These are phyloP conservation scores for Panonychus citri DNA, from an alignment of 1,140 invertebrate genomes.

Conservation along the genomic window DNA sequence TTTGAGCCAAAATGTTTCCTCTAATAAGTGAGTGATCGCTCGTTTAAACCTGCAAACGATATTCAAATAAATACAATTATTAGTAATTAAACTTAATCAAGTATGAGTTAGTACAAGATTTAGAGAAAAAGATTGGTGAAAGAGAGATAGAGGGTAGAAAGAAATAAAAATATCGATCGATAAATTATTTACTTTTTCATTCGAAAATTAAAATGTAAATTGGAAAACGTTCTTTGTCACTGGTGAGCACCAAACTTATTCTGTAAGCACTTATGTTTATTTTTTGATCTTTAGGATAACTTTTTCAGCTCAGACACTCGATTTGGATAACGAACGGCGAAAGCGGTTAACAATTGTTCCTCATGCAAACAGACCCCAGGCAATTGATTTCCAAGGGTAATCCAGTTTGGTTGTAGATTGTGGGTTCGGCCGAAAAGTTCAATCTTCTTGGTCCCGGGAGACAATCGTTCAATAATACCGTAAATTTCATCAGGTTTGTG, in stretches of 20 bases:
- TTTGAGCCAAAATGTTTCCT: no score
- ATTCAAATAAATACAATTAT: no score
- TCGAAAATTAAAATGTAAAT: background rate
- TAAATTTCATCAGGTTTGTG: constrained; percentile 98
- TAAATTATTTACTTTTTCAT: background rate
- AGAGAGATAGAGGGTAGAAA: background rate
- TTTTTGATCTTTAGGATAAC: background rate
- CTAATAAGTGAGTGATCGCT: no score
- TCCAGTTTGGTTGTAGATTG: constrained; percentile 96
- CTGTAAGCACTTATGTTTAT: background rate
- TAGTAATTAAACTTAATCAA: no score
- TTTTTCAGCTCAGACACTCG: background rate
- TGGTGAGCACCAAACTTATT: background rate
- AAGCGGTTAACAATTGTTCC: constrained; percentile 64
- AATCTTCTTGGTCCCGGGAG: constrained; percentile 74
- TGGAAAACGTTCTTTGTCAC: background rate
- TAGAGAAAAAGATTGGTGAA: background rate
- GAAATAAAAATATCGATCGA: background rate
- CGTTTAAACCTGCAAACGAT: no score
- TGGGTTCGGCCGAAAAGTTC: constrained; percentile 90
- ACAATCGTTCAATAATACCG: constrained; percentile 37
- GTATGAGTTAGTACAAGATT: no score
- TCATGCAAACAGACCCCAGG: constrained; percentile 82
- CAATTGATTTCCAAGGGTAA: constrained; percentile 80
- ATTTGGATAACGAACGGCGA: constrained; percentile 28